phyloP scores from a whole-genome alignment of 2,113 vertebrate genomes.

The Vicugna pacos region DNA sequence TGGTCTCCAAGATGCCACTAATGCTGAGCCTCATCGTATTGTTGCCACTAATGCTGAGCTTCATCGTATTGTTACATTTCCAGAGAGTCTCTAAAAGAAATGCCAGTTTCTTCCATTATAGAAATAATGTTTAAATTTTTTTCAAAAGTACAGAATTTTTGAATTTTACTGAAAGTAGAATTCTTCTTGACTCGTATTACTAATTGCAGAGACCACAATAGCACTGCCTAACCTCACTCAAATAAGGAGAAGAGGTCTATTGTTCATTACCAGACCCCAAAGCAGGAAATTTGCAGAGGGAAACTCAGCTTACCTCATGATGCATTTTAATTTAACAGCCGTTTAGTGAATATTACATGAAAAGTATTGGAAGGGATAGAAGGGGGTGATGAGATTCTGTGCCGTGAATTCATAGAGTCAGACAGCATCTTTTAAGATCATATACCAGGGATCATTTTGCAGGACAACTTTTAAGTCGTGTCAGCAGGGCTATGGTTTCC shows the following conservation, averaged over 20 bases:
- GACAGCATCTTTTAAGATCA: neutral
- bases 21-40: neutral
- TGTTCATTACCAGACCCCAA: neutral
- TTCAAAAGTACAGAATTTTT: neutral
- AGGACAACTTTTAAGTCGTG: neutral
- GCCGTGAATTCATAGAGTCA: neutral
- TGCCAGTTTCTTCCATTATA: neutral
- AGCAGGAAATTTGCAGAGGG: neutral
- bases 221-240: neutral
- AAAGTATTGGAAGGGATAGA: neutral
- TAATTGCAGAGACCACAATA: neutral
- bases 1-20: neutral
- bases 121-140: neutral
- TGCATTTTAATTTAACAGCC: neutral
- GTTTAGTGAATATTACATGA: neutral
- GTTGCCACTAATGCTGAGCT: neutral
- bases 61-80: neutral
- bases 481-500: neutral
- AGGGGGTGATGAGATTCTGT: neutral
- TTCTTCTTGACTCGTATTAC: neutral
- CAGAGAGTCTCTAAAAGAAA: neutral
- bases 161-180: neutral
- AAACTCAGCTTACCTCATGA: too few species aligned
- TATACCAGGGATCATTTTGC: neutral
- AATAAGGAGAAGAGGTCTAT: neutral